Evolutionary conservation across 2,888 invertebrate genomes (phyloP), one percentile per base, ranked within the genome.

Genomic region (Dasypogon diadema): DNA sequence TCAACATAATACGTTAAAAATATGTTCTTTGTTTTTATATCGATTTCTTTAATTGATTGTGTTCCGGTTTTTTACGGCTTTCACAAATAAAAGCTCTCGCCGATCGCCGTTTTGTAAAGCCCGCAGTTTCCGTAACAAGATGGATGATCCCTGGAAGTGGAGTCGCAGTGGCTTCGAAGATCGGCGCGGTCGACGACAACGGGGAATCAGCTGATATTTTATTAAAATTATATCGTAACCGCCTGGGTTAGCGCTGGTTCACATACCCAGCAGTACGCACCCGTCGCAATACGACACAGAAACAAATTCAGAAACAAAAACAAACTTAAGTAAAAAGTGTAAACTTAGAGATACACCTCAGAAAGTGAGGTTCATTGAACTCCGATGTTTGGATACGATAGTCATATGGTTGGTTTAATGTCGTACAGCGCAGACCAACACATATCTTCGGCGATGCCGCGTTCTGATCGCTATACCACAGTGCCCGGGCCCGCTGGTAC

Each of bases 381-480:
- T 72, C 70, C 46, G 65, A 63, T 76, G 77, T 77, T 77, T 77
- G 77, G 74, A 76, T 77, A 73, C 60, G 70, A 72, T 46, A 77
- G 75, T 77, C 77, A 77, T 77, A 77, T 77, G 77, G 75, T 75
- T 70, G 77, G 51, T 60, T 75, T 72, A 75, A 70, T 74, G 70
- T 70, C 70, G 70, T 70, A 70, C 70, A 70, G 24, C 34, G 70
- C 54, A 70, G 30, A 51, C 70, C 54, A 70, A 54, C 70, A 54
- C 54, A 54, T 46, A 18, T 70, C 48, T 68, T 68, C 22, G 21
- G 42, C 48, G 65, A 48, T 68, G 34, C 54, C 70, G 54, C 70
- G 18, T 34, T 65, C 24, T 48, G 24, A 16, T 26, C 48, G 46
- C 68, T 24, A 24, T 12, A 46, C 2, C 48, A 48, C 12, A 48